Percentiles rank a stretch among this genome's conserved stretches.
These are phyloP conservation scores for Orthonevra nobilis DNA, from an alignment of 2,888 invertebrate genomes.

Conservation along the genomic window DNA sequence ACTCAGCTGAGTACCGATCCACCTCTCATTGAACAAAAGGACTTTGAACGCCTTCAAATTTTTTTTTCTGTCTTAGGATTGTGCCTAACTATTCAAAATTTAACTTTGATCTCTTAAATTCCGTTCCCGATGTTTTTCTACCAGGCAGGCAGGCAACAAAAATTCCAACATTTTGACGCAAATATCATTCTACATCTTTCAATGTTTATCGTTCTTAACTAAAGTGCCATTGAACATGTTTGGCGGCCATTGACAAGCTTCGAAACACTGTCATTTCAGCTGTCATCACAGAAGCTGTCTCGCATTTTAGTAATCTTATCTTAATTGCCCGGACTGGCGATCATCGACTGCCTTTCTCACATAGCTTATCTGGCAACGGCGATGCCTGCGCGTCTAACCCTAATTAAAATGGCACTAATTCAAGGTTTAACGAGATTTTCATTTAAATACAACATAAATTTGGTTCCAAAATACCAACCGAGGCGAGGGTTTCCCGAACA, in stretches of 20 bases:
- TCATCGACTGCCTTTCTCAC: not conserved
- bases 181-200: too few relatives aligned
- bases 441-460: constrained; percentile 61
- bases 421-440: constrained; percentile 58
- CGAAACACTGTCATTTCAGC: constrained; percentile 40
- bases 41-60: too few relatives aligned
- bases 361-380: not conserved
- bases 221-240: too few relatives aligned
- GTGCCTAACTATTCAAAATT: too few relatives aligned
- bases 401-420: constrained; percentile 64
- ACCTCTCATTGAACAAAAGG: too few relatives aligned
- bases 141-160: too few relatives aligned
- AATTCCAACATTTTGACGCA: too few relatives aligned
- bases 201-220: too few relatives aligned
- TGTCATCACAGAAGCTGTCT: constrained; percentile 51
- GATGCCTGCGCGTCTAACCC: constrained; percentile 24
- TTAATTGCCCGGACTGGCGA: constrained; percentile 32
- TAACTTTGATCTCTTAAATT: too few relatives aligned
- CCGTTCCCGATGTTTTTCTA: too few relatives aligned
- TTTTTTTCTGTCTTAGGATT: too few relatives aligned
- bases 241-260: constrained; percentile 36
- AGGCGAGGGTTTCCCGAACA: constrained; percentile 4
- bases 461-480: constrained; percentile 5
- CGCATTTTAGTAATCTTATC: constrained; percentile 57
- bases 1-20: too few relatives aligned